Base-by-base conservation (phyloP, 2,797 vertebrate species). In the Morus bassanus region DNA sequence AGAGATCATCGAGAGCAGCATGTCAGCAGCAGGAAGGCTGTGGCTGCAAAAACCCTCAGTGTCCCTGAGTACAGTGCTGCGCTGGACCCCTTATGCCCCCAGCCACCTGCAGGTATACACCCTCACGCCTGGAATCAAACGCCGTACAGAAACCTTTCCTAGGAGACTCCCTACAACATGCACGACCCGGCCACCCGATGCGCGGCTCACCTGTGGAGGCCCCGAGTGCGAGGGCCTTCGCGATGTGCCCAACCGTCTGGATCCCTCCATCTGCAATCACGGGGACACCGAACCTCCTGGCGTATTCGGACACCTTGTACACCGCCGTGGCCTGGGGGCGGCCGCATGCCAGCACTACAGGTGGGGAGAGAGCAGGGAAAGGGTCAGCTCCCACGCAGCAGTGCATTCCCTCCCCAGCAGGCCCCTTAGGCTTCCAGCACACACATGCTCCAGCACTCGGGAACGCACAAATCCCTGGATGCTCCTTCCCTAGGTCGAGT, bases 291-390 rank as follows among this genome's bases (percentile, higher is more conserved):
- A 99, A 99, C 6, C 99, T 98, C 45, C 99, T 91, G 7, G 99
- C 99, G 1, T 99, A 99, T 87, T 99, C 99, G 0, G 99, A 99
- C 19, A 99, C 99, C 93, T 99, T 99, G 94, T 99, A 99, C n/a
- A 99, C 99, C 0, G 99, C 99, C 0, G 99, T 99, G 94, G 99
- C 99, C 98, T 99, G 99, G 51, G 99, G 99, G 69, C 99, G 98
- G 54, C 99, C 99, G 4, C 99, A 99, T 1, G 99, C 99, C 97
- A 99, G 95, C 97, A 99, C 99, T 99, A 88, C 87, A 18, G 63
- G 88, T 21, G n/a, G 46, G 94, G 33, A 83, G 85, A 96, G 54
- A 79, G 85, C 96, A 8, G 75, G 12, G 67, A 11, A 7, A 25
- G 28, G 33, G 41, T 95, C 88, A 91, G 88, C 53, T 25, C 54